phyloP scores from a whole-genome alignment of 2,888 invertebrate species.

The Rambutsinella grinnellia region DNA sequence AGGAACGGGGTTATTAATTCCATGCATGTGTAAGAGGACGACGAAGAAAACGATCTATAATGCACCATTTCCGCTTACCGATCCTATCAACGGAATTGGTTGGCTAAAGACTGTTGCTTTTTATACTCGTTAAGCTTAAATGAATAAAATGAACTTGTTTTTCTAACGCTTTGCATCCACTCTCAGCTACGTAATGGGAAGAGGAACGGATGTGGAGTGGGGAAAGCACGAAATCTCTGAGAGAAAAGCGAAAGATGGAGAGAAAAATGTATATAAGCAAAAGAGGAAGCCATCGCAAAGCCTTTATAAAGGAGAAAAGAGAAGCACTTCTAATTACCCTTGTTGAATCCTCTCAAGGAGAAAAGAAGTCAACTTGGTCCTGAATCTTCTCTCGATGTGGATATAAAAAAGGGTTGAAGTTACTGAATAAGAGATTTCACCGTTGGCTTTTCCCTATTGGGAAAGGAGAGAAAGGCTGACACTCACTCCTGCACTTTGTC shows the following conservation, averaged over 20 bases:
- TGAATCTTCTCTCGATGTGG: not conserved
- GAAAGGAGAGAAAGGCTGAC: constrained; percentile 5
- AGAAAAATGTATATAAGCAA: not conserved
- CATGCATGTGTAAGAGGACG: not conserved
- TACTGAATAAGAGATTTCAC: not conserved
- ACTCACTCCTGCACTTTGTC: not conserved
- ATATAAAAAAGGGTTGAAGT: not conserved
- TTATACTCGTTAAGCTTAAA: not conserved
- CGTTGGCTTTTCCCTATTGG: not conserved
- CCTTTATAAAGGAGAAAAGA: not conserved
- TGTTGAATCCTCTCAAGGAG: not conserved
- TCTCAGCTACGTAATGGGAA: not conserved
- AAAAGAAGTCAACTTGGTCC: not conserved
- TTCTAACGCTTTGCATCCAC: not conserved
- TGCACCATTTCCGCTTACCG: not conserved
- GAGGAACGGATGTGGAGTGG: not conserved
- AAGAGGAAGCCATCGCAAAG: not conserved
- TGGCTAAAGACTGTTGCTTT: not conserved
- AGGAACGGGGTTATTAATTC: not conserved
- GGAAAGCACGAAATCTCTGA: not conserved
- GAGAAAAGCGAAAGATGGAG: too few species aligned
- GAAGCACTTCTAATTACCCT: not conserved
- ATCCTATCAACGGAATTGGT: not conserved
- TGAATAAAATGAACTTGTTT: not conserved
- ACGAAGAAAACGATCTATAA: not conserved